Percentiles rank a stretch among this genome's conserved stretches.
phyloP scores from a whole-genome alignment of 2,797 vertebrate species.

The Vultur gryphus region DNA sequence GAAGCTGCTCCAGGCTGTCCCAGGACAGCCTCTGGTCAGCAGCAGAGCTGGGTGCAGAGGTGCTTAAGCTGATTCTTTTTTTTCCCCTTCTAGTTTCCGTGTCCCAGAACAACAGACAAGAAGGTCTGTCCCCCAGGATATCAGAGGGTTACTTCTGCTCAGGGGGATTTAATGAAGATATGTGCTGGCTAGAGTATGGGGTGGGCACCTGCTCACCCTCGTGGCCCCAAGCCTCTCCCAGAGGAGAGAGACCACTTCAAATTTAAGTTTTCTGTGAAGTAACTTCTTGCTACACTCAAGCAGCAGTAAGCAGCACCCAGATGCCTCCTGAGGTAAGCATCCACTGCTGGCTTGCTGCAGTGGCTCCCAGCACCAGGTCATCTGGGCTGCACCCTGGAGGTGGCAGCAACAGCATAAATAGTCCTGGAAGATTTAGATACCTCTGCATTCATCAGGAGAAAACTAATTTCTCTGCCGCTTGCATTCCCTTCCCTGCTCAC shows the following conservation, averaged over 20 bases:
- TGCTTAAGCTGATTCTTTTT: not conserved
- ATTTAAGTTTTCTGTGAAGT: no score
- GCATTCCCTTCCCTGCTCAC: not conserved
- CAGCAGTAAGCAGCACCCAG: not conserved
- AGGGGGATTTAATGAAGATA: not conserved
- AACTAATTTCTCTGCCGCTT: not conserved
- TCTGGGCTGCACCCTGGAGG: not conserved
- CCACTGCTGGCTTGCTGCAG: not conserved
- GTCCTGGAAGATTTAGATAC: not conserved
- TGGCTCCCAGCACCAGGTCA: not conserved
- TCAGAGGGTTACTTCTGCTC: not conserved
- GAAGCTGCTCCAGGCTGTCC: not conserved
- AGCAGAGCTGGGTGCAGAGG: not conserved
- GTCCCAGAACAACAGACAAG: not conserved
- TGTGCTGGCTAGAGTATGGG: not conserved
- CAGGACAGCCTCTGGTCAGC: not conserved
- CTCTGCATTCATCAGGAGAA: not conserved
- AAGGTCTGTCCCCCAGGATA: not conserved
- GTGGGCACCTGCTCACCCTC: not conserved
- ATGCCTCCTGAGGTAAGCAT: not conserved
- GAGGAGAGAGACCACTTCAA: not conserved
- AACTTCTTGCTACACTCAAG: no score
- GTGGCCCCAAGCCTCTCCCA: no score
- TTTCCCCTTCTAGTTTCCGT: fast-evolving
- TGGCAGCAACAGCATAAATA: not conserved